Evolutionary conservation across 2,888 invertebrate species (phyloP).

Genomic region (Mesorhabditis sp.): DNA sequence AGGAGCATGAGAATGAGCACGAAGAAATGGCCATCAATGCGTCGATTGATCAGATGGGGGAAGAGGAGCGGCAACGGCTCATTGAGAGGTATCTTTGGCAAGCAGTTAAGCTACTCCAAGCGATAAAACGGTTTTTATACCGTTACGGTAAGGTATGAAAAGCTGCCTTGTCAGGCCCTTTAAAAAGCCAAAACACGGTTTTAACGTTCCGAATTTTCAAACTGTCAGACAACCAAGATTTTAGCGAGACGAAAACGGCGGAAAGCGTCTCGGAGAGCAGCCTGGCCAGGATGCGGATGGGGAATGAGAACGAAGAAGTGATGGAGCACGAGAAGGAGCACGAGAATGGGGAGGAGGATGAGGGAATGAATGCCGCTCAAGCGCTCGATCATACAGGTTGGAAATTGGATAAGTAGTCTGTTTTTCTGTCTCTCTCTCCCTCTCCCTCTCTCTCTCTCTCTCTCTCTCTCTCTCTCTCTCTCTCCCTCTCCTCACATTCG

Average conservation of each 20-base stretch:
- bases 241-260: background rate
- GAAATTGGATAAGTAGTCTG: background rate
- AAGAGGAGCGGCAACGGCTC: too few species aligned
- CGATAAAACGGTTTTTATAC: too few species aligned
- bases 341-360: conserved; percentile 15
- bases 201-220: too few species aligned
- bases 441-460: conserved; percentile 1
- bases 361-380: conserved; percentile 7
- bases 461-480: background rate
- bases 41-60: too few species aligned
- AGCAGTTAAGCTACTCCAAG: too few species aligned
- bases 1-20: conserved; percentile 1
- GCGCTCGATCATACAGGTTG: background rate
- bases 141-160: too few species aligned
- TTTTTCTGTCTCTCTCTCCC: background rate
- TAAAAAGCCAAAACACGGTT: too few species aligned
- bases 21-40: background rate
- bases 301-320: conserved; percentile 8
- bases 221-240: background rate
- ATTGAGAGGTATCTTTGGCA: too few species aligned
- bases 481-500: conserved; percentile 4
- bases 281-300: conserved; percentile 3
- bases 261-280: background rate
- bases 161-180: too few species aligned
- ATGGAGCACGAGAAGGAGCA: conserved; percentile 11